Percentiles rank a stretch among this genome's conserved stretches.
These are phyloP conservation scores for Ia io DNA, from an alignment of 2,113 vertebrate genomes.

Conservation along the genomic window DNA sequence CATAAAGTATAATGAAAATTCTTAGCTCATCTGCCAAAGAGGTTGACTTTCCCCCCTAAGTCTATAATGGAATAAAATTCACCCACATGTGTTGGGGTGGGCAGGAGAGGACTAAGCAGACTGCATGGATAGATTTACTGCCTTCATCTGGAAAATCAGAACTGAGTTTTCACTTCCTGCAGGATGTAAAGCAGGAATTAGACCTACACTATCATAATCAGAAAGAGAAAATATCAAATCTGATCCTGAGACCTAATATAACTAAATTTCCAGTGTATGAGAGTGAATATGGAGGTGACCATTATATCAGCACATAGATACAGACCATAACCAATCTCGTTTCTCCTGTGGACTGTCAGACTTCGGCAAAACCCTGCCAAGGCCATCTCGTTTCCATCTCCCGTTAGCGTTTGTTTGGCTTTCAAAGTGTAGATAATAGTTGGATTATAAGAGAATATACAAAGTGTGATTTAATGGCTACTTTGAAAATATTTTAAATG, in stretches of 20 bases:
- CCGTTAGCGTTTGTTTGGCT: background rate
- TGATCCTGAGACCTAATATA: background rate
- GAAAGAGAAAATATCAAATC: background rate
- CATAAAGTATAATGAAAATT: background rate
- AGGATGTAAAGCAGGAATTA: background rate
- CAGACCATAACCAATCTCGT: background rate
- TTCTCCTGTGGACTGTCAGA: background rate
- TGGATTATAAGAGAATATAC: background rate
- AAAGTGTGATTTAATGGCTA: background rate
- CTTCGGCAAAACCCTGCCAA: background rate
- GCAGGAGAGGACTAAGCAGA: background rate
- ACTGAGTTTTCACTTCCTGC: background rate
- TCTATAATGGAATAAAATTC: background rate
- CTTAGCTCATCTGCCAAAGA: constrained; percentile 2
- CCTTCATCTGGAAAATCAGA: background rate
- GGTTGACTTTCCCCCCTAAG: background rate
- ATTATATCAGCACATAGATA: background rate
- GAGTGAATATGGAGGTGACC: background rate
- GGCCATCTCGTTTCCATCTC: background rate
- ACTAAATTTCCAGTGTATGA: background rate
- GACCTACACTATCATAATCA: background rate
- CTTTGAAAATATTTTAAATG: background rate
- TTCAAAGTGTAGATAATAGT: background rate
- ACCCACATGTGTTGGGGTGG: background rate
- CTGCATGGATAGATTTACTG: background rate